phyloP scores from a whole-genome alignment of 2,888 invertebrate species.

The Apamea anceps region DNA sequence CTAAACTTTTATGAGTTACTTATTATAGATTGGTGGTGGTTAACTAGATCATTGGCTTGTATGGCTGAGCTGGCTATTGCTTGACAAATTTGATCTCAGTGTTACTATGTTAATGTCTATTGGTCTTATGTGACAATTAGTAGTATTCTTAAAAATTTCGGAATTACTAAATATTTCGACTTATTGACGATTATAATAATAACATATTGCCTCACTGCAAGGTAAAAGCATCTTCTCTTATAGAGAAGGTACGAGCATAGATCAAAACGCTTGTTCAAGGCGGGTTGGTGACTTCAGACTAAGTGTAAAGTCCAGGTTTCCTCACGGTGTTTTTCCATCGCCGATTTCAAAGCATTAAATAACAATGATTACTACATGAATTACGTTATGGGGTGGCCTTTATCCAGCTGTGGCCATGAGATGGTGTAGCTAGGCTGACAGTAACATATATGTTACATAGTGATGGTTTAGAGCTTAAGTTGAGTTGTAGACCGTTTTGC shows the following conservation, averaged over 20 bases:
- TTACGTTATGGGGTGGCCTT: neutral
- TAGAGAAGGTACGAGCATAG: neutral
- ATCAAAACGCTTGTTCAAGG: neutral
- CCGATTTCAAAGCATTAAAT: neutral
- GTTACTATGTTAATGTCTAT: neutral
- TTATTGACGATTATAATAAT: conserved; percentile 1
- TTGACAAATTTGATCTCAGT: neutral
- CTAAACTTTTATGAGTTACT: neutral
- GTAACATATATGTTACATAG: neutral
- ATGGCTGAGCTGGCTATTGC: conserved; percentile 24
- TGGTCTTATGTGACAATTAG: neutral
- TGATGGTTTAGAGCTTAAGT: neutral
- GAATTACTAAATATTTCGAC: neutral
- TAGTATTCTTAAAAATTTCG: neutral
- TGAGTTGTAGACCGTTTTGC: neutral
- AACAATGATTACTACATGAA: neutral
- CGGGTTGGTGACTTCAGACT: neutral
- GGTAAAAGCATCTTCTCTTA: neutral
- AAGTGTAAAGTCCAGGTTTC: neutral
- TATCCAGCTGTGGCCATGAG: neutral
- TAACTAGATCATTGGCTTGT: neutral
- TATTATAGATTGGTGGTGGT: neutral
- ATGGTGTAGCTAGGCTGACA: neutral
- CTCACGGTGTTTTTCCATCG: neutral
- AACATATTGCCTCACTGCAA: neutral